Evolutionary conservation across 2,888 invertebrate genomes (phyloP).

Genomic region (Trachelus iudaicus): DNA sequence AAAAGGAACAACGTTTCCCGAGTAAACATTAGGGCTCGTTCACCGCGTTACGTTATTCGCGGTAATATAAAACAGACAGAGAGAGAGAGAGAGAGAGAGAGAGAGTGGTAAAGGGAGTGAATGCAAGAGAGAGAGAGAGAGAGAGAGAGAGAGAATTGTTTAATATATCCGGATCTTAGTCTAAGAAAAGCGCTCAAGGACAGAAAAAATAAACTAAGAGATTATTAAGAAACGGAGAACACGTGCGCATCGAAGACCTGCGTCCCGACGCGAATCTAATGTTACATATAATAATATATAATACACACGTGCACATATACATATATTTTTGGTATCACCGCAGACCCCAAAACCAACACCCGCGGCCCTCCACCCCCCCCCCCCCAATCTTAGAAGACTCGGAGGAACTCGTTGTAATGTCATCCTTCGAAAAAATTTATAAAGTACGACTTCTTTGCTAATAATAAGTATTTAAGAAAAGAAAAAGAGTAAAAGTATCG

Average conservation of each 20-base stretch:
- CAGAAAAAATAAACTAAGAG: neutral
- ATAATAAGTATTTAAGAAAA: neutral
- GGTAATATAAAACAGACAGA: neutral
- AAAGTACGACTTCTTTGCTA: neutral
- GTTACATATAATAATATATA: neutral
- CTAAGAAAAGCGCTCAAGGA: neutral
- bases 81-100: neutral
- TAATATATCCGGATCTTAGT: neutral
- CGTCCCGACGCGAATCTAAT: neutral
- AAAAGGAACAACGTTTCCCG: neutral
- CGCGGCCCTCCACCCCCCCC: no score
- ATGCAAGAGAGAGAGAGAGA: neutral
- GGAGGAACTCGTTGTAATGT: neutral
- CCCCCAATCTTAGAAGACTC: neutral
- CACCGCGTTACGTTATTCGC: neutral
- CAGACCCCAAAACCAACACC: no score
- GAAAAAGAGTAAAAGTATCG: no score
- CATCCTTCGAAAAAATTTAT: neutral
- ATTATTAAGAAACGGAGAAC: neutral
- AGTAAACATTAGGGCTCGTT: neutral
- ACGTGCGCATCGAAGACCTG: neutral
- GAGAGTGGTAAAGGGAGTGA: neutral
- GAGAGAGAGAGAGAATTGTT: neutral
- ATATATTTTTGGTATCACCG: neutral
- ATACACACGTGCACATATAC: neutral